Evolutionary conservation across 2,113 vertebrate species (phyloP).

Genomic region (Phaethon lepturus): DNA sequence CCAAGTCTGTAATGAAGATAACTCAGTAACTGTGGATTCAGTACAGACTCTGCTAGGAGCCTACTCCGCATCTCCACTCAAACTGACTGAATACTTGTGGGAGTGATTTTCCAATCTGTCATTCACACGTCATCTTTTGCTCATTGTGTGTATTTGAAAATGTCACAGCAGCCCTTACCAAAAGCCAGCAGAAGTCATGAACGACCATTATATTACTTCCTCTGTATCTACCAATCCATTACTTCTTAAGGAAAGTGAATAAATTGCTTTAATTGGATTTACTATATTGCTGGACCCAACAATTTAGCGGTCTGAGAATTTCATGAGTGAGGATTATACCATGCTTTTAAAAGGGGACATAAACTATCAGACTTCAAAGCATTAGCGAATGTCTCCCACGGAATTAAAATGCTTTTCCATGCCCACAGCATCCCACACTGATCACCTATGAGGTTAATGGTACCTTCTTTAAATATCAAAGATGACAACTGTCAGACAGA

Average conservation of each 20-base stretch:
- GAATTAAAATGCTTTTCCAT: not conserved
- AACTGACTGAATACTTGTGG: not conserved
- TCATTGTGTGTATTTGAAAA: not conserved
- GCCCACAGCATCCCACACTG: not conserved
- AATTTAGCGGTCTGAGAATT: constrained; percentile 4
- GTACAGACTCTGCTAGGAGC: not conserved
- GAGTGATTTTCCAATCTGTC: not conserved
- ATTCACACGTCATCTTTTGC: not conserved
- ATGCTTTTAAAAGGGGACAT: not conserved
- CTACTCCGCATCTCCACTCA: not conserved
- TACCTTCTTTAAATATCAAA: not conserved
- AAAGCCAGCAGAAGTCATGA: not conserved
- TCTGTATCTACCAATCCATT: not conserved
- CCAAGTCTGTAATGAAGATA: not conserved
- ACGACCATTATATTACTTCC: not conserved
- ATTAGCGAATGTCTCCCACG: not conserved
- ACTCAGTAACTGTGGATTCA: not conserved
- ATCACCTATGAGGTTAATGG: not conserved
- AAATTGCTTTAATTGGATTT: not conserved
- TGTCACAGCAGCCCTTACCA: not conserved
- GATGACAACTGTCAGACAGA: not conserved
- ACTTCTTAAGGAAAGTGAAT: not conserved
- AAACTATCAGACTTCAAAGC: not conserved
- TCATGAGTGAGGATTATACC: not conserved
- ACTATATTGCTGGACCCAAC: not conserved